Evolutionary conservation across 2,888 invertebrate species (phyloP).

Genomic region (Cephus pulcher): DNA sequence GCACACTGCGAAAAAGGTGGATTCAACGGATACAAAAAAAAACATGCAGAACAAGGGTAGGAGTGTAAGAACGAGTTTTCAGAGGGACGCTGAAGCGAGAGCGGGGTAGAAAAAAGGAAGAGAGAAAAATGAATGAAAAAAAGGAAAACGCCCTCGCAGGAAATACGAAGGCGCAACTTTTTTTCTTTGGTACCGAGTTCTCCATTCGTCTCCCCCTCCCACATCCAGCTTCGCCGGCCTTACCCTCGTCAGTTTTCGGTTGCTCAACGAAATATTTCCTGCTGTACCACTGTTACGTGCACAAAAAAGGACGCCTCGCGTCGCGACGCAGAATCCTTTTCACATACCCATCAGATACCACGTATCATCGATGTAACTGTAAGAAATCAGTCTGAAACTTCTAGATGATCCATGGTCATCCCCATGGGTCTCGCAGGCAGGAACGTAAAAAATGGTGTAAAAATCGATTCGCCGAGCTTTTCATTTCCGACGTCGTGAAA

Average conservation of each 20-base stretch:
- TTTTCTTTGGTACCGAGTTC: neutral
- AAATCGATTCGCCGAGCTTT: neutral
- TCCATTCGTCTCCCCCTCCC: no score
- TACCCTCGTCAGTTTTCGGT: neutral
- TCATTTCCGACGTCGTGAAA: neutral
- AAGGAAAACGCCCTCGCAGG: neutral
- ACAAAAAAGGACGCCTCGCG: neutral
- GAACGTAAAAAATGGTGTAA: neutral
- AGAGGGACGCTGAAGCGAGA: neutral
- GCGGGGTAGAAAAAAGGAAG: neutral
- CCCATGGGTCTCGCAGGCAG: neutral
- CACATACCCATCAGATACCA: neutral
- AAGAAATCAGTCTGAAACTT: neutral
- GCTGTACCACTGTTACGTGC: neutral
- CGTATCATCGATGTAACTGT: neutral
- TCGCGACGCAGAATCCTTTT: neutral
- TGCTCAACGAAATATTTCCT: neutral
- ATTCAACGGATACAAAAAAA: neutral
- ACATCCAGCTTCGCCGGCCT: neutral
- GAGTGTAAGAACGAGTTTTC: neutral
- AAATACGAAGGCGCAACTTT: conserved; percentile 3
- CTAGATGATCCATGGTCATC: neutral
- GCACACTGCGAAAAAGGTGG: neutral
- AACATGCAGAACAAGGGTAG: neutral
- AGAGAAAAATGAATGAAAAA: neutral